These are phyloP conservation scores for Heliocidaris tuberculata DNA, from an alignment of 35 echinoderm and acorn worm species.

Conservation along the genomic window DNA sequence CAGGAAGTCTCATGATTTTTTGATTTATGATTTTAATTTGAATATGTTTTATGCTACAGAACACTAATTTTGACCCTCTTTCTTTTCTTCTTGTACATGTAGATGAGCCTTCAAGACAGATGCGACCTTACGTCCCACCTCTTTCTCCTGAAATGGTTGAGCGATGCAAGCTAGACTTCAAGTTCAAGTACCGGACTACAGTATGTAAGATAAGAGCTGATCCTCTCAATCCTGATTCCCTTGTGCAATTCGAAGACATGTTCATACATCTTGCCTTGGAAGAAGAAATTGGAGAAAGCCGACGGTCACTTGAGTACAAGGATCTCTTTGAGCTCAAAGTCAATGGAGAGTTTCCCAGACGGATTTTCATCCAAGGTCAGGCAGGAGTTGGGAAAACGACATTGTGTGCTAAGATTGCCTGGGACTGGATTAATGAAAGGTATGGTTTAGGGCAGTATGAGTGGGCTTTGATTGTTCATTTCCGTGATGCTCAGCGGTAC, in stretches of 20 bases:
- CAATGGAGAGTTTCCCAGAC: background rate
- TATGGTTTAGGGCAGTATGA: background rate
- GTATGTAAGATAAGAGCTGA: background rate
- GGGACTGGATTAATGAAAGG: background rate
- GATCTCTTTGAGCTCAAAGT: background rate
- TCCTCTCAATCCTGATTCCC: background rate
- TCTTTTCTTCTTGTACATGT: too few species aligned
- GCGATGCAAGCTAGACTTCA: too few species aligned
- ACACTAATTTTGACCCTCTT: too few species aligned
- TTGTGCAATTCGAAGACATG: background rate
- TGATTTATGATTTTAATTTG: too few species aligned
- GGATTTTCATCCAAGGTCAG: background rate
- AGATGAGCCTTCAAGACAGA: too few species aligned
- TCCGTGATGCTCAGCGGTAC: background rate
- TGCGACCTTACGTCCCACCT: background rate
- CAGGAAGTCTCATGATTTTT: too few species aligned
- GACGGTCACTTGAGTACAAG: background rate
- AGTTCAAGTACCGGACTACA: background rate
- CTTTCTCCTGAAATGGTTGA: too few species aligned
- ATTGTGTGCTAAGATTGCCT: background rate
- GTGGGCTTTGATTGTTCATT: background rate
- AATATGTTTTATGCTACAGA: too few species aligned
- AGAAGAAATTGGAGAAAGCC: background rate
- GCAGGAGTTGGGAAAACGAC: constrained; percentile 5
- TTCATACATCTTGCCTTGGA: background rate